Base-by-base conservation (phyloP, 2,797 vertebrate genomes). In the Dendrocincla fuliginosa region DNA sequence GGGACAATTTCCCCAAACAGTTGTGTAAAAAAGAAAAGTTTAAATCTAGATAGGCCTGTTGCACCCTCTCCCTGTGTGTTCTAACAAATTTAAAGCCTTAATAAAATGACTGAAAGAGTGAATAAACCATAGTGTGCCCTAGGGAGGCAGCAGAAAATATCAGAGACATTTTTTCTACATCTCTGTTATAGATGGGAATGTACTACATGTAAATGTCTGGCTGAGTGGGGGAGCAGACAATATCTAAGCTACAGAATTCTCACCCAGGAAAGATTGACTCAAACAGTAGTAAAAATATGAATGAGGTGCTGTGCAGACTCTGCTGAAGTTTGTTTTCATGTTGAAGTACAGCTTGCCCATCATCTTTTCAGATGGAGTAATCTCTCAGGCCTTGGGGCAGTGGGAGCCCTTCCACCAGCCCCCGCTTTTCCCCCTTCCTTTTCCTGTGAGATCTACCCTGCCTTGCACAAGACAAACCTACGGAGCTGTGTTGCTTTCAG, bases 1-100 rank as follows among this genome's bases (percentile, higher is more conserved):
- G 87, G 84, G 93, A 88, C 61, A 69, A 69, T 83, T 95, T 95
- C 87, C 55, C 73, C 61, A 52, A 67, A 28, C 28, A 88, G 15
- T 28, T 0, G 1, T 84, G 42, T 84, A 35, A 87, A 92, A 90
- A 68, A 84, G 46, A 69, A 13, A 77, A 87, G 50, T 71, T 93
- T 46, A 30, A 76, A 76, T 70, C 67, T 67, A 30, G 9, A n/a
- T 53, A 19, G 17, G 28, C 28, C 47, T 75, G 32, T 71, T 91
- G 22, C 57, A 93, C 24, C 9, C 49, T 68, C 44, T 74, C 37
- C 11, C 32, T 1, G 2, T 1, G 2, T 70, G 30, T 80, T 85
- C 32, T 68, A 75, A 55, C 57, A 91, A 49, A 30, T 69, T 42
- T 77, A 86, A 95, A 91, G 18, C 37, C 30, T 94, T 91, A 42